Evolutionary conservation across 2,797 vertebrate species (phyloP), one percentile per base, ranked within the genome.

Genomic region (Sylvia borin): DNA sequence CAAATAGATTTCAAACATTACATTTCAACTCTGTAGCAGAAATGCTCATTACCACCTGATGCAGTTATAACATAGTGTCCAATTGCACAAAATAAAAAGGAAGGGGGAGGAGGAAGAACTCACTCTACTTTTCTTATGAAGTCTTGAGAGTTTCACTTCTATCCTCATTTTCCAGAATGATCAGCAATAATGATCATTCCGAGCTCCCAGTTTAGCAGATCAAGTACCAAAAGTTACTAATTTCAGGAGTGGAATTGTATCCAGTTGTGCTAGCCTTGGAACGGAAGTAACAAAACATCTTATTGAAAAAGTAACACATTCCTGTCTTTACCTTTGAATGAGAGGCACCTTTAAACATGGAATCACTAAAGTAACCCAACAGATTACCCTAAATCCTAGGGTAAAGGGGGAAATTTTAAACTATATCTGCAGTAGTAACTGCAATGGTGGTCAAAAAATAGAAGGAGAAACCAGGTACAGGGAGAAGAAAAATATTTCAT

Each of bases 91-190:
- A 31, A 51, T 25, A 22, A 34, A 25, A 16, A 10, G 3, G 16
- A 50, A 53, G 1, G 5, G 1, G 2, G 1, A 4, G 6, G 4
- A 25, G 1, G 14, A 40, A 27, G 16, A 47, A 68, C 8, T 60
- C 12, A 7, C 5, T 48, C 20, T 26, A 12, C 43, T 76, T 64
- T 62, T 76, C 58, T 38, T 43, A 43, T 5, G 11, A 80, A 48
- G 9, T 27, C 42, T 54, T 68, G 13, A 42, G 21, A 25, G 21
- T 32, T 88, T 94, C 7, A 66, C 2, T 9, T 29, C 20, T n/a
- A 51, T 22, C 5, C 27, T 25, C 5, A 43, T 74, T 81, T 81
- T 72, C 17, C n/a, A 72, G 47, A 67, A 62, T 4, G 14, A 75
- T 40, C 50, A 75, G 50, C 45, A 77, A 70, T 62, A 66, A 5